These are phyloP conservation scores for Panonychus citri DNA, from an alignment of 1,140 invertebrate species.

Conservation along the genomic window DNA sequence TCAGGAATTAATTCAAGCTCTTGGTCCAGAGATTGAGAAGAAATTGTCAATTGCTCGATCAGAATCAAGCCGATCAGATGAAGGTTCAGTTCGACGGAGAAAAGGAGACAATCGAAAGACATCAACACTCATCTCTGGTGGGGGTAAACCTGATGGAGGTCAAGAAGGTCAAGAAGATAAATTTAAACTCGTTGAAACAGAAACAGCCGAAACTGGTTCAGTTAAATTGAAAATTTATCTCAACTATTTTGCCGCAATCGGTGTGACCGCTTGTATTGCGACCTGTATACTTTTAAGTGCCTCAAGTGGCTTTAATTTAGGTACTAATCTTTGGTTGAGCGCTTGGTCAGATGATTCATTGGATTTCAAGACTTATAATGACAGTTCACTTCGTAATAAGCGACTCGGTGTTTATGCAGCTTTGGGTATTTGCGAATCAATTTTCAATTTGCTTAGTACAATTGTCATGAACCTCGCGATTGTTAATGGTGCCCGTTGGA, in stretches of 20 bases:
- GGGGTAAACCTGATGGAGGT: not conserved
- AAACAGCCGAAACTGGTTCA: slow-evolving; percentile 9
- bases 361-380: slow-evolving; percentile 8
- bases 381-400: slow-evolving; percentile 38
- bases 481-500: slow-evolving; percentile 2
- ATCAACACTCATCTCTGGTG: not conserved
- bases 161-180: not conserved
- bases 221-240: slow-evolving; percentile 8
- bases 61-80: not conserved
- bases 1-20: not conserved
- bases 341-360: slow-evolving; percentile 22
- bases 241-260: slow-evolving; percentile 5
- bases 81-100: not conserved
- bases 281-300: slow-evolving; percentile 11
- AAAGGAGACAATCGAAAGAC: not conserved
- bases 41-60: not conserved
- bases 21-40: not conserved
- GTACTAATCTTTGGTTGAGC: slow-evolving; percentile 21
- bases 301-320: slow-evolving; percentile 18
- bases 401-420: slow-evolving; percentile 70
- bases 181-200: slow-evolving; percentile 30
- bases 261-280: not conserved
- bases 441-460: not conserved
- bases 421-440: slow-evolving; percentile 49
- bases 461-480: slow-evolving; percentile 3